A percentile compares a stretch with the other conserved stretches of the same genome.
Conservation (phyloP, 2,888 invertebrate genomes). For the Vesta saturnalis region DNA sequence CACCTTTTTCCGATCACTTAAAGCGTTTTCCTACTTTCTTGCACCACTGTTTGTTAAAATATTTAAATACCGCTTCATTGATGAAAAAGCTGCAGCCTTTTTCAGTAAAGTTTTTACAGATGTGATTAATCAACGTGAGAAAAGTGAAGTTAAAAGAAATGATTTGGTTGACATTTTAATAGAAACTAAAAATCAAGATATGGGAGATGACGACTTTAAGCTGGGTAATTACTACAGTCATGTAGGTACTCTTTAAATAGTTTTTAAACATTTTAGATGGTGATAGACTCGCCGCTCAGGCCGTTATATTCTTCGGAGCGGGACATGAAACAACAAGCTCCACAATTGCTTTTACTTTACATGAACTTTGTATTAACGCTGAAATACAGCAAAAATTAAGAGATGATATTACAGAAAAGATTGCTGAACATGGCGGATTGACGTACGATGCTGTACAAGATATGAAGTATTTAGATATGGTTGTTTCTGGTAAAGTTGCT, state of each 20-base stretch:
- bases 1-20: slow-evolving; percentile 44
- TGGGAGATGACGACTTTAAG: slow-evolving; percentile 38
- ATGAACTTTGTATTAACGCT: slow-evolving; percentile 61
- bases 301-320: slow-evolving; percentile 64
- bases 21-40: slow-evolving; percentile 54
- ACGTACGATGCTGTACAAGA: slow-evolving; percentile 63
- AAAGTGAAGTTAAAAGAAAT: slow-evolving; percentile 52
- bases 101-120: slow-evolving; percentile 54
- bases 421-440: slow-evolving; percentile 44
- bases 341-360: slow-evolving; percentile 60
- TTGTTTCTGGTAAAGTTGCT: slow-evolving; percentile 53
- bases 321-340: slow-evolving; percentile 67
- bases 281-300: slow-evolving; percentile 59
- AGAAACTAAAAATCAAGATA: slow-evolving; percentile 49
- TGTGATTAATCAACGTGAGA: slow-evolving; percentile 52
- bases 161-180: slow-evolving; percentile 63
- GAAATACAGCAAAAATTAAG: slow-evolving; percentile 63
- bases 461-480: slow-evolving; percentile 36
- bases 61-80: slow-evolving; percentile 55
- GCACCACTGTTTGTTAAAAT: slow-evolving; percentile 54
- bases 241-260: background rate
- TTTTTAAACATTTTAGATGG: slow-evolving; percentile 48
- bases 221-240: slow-evolving; percentile 46
- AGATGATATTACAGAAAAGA: slow-evolving; percentile 56
- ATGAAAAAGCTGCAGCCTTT: slow-evolving; percentile 51